Evolutionary conservation across 2,113 vertebrate genomes (phyloP), one percentile per base, ranked within the genome.

Genomic region (Nothobranchius furzeri): DNA sequence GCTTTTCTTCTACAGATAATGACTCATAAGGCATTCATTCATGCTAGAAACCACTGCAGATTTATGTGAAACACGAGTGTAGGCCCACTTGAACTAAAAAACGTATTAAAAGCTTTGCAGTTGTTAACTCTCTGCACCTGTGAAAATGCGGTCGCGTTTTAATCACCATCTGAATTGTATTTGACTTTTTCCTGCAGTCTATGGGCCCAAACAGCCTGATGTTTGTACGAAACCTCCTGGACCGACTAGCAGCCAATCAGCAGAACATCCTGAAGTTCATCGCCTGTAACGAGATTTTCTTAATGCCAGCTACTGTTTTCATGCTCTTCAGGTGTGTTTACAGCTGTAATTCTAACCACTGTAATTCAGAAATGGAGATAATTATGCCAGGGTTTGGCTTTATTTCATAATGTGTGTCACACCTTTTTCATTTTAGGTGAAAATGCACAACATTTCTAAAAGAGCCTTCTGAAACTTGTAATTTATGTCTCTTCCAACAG

Each of bases 181-280:
- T 12, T 12, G 57, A 37, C 81, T 59, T 45, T 82, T 88, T 52
- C 30, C 30, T 30, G 30, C 88, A 98, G 98, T 93, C 95, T 43
- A 71, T 95, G 81, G 95, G 96, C 61, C 93, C 94, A 64, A 93
- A 90, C 84, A 98, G 95, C 79, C 79, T 99, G 70, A 94, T 92
- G 71, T 94, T 98, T 20, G 79, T 99, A 70, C 93, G 96, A 88
- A 95, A 94, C 76, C 83, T 98, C 47, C 90, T 99, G 77, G 95
- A 97, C 76, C 98, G 96, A 83, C 92, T 99, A 67, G 94, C 92
- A 12, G 45, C 94, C 84, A 99, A 99, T 90, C 98, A 99, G 87
- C 98, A 98, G 87, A 99, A 98, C 87, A 98, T 99, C 83, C 90
- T 99, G 56, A 99, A 99, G 90, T 98, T 99, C 79, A 95, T 98